These are phyloP conservation scores for Gymnopithys bicolor DNA, from an alignment of 2,797 vertebrate genomes.

Conservation along the genomic window DNA sequence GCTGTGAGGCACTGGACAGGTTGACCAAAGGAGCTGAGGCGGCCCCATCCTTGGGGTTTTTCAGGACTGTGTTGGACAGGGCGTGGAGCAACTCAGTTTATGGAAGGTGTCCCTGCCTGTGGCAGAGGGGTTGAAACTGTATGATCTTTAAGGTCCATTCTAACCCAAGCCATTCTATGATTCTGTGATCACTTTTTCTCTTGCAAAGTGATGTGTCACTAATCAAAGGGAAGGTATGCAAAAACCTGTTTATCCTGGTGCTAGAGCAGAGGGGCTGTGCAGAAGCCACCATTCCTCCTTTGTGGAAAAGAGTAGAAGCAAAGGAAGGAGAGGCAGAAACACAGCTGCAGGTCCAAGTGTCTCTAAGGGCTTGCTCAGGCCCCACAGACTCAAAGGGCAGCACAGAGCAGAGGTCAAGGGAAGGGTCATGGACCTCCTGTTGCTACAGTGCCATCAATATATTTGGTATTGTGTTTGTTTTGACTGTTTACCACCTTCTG, in stretches of 20 bases:
- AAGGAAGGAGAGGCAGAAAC: neutral
- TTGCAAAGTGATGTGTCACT: neutral
- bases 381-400: neutral
- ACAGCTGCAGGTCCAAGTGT: neutral
- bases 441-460: neutral
- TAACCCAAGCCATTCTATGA: neutral
- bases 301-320: neutral
- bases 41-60: neutral
- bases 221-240: neutral
- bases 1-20: rapidly evolving
- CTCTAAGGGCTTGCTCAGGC: neutral
- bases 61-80: neutral
- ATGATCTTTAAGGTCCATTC: neutral
- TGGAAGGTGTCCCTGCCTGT: neutral
- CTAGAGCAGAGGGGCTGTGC: neutral
- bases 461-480: neutral
- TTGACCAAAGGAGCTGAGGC: neutral
- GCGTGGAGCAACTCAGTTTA: neutral
- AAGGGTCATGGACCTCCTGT: neutral
- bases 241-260: neutral
- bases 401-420: neutral
- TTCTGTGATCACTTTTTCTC: neutral
- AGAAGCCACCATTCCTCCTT: neutral
- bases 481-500: neutral
- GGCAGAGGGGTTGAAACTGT: neutral